Conservation (phyloP, 2,113 vertebrate species). For the Peromyscus polionotus region DNA sequence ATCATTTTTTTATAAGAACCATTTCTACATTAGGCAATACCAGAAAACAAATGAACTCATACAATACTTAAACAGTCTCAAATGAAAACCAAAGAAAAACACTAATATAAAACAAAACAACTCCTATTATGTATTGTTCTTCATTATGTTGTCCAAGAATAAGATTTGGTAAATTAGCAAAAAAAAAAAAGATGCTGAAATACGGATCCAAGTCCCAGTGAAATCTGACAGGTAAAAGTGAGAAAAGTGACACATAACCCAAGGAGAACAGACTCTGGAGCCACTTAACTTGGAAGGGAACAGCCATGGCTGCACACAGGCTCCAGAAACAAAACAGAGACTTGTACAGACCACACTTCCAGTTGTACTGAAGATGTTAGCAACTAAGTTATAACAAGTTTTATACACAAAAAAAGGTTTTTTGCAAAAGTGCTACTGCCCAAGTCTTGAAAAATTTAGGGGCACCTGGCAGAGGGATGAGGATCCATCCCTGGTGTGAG, state of each 20-base stretch:
- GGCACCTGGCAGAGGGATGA: neutral
- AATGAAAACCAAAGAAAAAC: neutral
- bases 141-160: neutral
- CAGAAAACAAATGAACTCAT: slow-evolving; percentile 11
- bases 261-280: neutral
- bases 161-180: neutral
- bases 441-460: neutral
- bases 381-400: slow-evolving; percentile 19
- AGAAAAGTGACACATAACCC: neutral
- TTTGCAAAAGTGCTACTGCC: neutral
- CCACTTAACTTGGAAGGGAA: neutral
- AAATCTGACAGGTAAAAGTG: neutral
- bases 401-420: neutral
- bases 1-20: neutral
- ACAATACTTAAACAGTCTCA: slow-evolving; percentile 15
- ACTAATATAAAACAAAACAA: slow-evolving; percentile 12
- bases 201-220: neutral
- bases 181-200: too few species aligned
- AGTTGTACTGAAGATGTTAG: slow-evolving; percentile 41
- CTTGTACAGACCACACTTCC: neutral
- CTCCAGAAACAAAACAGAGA: neutral
- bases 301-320: neutral
- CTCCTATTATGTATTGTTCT: neutral
- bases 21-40: slow-evolving; percentile 36
- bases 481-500: too few species aligned